Evolutionary conservation across 2,797 vertebrate genomes (phyloP).

Genomic region (Falco novaeseelandiae): DNA sequence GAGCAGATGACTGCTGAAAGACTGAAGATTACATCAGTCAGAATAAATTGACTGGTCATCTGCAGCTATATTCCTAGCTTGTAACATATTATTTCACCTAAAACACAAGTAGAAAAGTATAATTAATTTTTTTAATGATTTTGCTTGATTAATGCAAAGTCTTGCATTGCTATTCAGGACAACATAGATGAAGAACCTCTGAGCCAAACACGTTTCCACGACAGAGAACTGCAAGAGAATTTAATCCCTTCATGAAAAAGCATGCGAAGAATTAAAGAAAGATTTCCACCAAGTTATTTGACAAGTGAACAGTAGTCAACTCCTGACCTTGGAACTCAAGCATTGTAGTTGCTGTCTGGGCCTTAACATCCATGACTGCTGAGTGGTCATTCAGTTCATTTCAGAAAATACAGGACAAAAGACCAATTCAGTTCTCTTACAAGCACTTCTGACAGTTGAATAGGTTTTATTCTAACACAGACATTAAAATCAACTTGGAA

Average conservation of each 20-base stretch:
- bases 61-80: neutral
- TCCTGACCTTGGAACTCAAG: neutral
- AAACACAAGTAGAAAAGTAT: neutral
- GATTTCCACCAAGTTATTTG: neutral
- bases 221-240: neutral
- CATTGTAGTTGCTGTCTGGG: neutral
- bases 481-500: neutral
- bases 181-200: neutral
- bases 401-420: constrained; percentile 26
- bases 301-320: neutral
- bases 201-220: neutral
- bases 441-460: neutral
- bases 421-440: neutral
- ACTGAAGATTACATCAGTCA: neutral
- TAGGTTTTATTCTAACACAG: neutral
- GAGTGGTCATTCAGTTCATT: neutral
- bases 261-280: neutral
- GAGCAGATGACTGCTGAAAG: neutral
- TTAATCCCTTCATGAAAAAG: neutral
- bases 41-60: neutral
- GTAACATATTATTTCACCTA: neutral
- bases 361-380: neutral
- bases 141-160: neutral
- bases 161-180: neutral
- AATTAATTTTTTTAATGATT: fast-evolving